Base-by-base conservation (phyloP, 2,113 vertebrate species). In the Triplophysa siluroides region DNA sequence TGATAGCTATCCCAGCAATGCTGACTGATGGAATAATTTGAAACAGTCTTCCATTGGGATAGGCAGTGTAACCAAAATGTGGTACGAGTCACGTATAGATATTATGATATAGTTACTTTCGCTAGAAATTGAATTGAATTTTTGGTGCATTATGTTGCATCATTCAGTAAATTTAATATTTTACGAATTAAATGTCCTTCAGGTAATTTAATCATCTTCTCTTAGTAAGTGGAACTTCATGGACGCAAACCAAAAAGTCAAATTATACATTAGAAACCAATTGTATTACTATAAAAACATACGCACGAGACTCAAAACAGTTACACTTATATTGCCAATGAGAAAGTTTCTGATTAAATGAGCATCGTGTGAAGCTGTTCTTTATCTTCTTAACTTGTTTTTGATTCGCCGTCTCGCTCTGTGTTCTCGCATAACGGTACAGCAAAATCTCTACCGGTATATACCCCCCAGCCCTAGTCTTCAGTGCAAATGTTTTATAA, bases 401-500 rank as follows among this genome's bases (percentile, higher is more conserved):
- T 29, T 29, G 29, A 29, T 29, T 29, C 29, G 4, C 3, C 18
- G 19, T 43, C 38, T 38, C 23, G 33, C 21, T 45, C 45, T 74
- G 33, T 43, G 26, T 45, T 74, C 43, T 74, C 54, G 38, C 52
- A 74, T 62, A 61, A 58, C 0, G 12, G 47, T 50, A 50, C 47
- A 50, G 11, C 12, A 14, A 50, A 52, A 10, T 58, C 7, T 58
- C 54, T 58, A 58, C 38, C 54, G 0, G 26, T 41, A 75, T 41
- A 75, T 29, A 29, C 23, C 41, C 45, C 41, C 38, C 43, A n/a
- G 11, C 23, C 11, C 3, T 52, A 50, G 45, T 65, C 56, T 75
- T 63, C 23, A 13, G 60, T 76, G n/a, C n/a, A 47, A 47, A 21
- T 47, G 73, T 64, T 76, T 21, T 60, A 50, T 26, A 76, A 64